Conservation (phyloP, 2,113 vertebrate genomes). For the Lampris megalopsis region DNA sequence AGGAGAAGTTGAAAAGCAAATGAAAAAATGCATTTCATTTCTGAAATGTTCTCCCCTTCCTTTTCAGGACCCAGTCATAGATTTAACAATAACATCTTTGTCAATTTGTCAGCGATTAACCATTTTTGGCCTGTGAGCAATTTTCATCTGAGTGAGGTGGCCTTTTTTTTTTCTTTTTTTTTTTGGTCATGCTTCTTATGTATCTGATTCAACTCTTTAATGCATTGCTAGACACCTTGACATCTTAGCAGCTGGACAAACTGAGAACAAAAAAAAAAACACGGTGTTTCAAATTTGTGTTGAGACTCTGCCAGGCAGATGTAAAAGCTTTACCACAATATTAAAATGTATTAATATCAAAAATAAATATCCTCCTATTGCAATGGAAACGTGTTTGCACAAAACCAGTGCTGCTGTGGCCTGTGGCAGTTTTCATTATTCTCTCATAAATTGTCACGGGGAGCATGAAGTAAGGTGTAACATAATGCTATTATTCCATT, state of each 20-base stretch:
- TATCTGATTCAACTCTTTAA: conserved; percentile 9
- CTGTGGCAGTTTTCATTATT: conserved; percentile 47
- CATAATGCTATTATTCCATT: conserved; percentile 26
- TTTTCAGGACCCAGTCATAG: conserved; percentile 6
- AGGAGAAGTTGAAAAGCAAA: neutral
- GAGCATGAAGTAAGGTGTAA: conserved; percentile 30
- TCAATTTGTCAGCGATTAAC: conserved; percentile 35
- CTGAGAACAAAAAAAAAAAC: neutral
- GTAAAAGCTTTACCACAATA: conserved; percentile 24
- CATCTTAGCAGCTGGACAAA: conserved; percentile 30
- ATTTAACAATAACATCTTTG: conserved; percentile 34
- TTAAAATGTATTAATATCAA: conserved; percentile 43
- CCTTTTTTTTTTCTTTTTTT: neutral
- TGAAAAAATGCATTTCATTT: neutral
- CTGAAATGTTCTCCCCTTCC: neutral
- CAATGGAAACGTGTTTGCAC: conserved; percentile 61
- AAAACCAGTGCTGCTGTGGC: conserved; percentile 51
- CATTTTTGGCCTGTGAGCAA: conserved; percentile 16
- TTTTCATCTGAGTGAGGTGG: conserved; percentile 28
- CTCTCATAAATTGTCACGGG: conserved; percentile 24
- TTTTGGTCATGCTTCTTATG: conserved; percentile 29
- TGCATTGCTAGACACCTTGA: conserved; percentile 25
- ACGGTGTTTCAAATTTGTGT: conserved; percentile 37
- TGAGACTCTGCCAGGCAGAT: conserved; percentile 42
- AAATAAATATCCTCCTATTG: conserved; percentile 54